phyloP scores from a whole-genome alignment of 2,888 invertebrate species.

The Sminthurides aquaticus region DNA sequence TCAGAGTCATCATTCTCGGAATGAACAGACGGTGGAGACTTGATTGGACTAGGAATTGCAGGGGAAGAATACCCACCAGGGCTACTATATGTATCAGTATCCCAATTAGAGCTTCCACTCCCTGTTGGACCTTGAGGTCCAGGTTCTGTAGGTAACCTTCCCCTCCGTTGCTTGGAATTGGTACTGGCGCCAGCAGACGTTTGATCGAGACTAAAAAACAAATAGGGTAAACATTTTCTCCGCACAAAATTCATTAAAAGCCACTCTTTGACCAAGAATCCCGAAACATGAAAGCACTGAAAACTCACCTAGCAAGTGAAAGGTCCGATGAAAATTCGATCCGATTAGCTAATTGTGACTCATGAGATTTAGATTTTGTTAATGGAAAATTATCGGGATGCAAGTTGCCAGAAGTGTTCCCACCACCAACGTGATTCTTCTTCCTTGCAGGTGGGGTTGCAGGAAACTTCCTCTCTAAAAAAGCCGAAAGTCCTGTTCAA shows the following conservation, averaged over 20 bases:
- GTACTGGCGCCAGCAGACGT: not conserved
- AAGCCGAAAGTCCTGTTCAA: conserved; percentile 3
- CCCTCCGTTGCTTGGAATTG: conserved; percentile 47
- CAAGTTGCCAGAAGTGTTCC: conserved; percentile 39
- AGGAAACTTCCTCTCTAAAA: conserved; percentile 56
- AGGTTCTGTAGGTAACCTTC: conserved; percentile 56
- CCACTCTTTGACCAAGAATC: no score
- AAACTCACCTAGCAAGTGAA: conserved; percentile 32
- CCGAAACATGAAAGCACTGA: no score
- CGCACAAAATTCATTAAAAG: no score
- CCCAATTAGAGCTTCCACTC: conserved; percentile 24
- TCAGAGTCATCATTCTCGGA: conserved; percentile 36
- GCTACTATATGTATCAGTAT: conserved; percentile 43
- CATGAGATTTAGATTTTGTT: conserved; percentile 85
- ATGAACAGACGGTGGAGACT: conserved; percentile 54
- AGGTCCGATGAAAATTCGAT: conserved; percentile 48
- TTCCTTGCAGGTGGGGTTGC: conserved; percentile 74
- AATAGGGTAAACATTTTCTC: no score
- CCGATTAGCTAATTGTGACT: conserved; percentile 70
- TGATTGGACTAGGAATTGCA: conserved; percentile 54
- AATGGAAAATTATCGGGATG: conserved; percentile 58
- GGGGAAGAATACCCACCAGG: conserved; percentile 50
- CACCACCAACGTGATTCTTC: conserved; percentile 57
- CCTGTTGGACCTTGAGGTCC: conserved; percentile 47
- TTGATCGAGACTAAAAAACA: not conserved